Base-by-base conservation (phyloP, 2,888 invertebrate species). In the Platycheirus rosarum region DNA sequence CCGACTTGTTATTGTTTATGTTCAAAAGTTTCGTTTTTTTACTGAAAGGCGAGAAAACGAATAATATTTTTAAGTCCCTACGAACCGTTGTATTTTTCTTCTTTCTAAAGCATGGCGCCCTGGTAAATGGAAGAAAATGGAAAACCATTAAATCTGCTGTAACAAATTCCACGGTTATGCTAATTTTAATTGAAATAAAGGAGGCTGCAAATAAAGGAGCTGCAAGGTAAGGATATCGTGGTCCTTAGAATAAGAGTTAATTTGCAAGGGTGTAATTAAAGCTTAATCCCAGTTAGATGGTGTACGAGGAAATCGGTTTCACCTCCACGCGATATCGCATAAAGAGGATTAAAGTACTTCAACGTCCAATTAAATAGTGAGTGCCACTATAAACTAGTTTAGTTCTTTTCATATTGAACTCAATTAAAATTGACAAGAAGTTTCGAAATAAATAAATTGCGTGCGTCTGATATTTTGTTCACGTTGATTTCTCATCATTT, bases 171-270 rank as follows among this genome's bases (percentile, higher is more conserved):
- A 55, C 73, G n/a, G 66, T 62, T 73, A 78, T 78, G 68, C 53
- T 78, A 66, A 78, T 78, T 78, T 78, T 73, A 78, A 78, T 78
- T 73, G 73, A 73, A 78, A 78, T 68, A 68, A 62, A n/a, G n/a
- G n/a, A n/a, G n/a, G n/a, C n/a, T n/a, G n/a, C n/a, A n/a, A n/a
- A n/a, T n/a, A n/a, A n/a, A 68, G 53, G 60, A 68, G 40, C 60
- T 78, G 46, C 37, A 60, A 66, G 73, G 73, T 73, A 73, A 66
- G 51, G 29, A 73, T 66, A 68, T 42, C 55, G 18, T 55, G 44
- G 69, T 73, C 73, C 46, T 60, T 51, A 53, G 60, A 62, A 40
- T 46, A 16, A 66, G 60, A 74, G 70, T 49, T 70, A 49, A 35
- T 57, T 70, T 77, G 35, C 65, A 55, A 48, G 42, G 40, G 37